Percentiles rank a stretch among this genome's conserved stretches.
These are phyloP conservation scores for Spilosoma lubricipeda DNA, from an alignment of 2,888 invertebrate genomes.

Conservation along the genomic window DNA sequence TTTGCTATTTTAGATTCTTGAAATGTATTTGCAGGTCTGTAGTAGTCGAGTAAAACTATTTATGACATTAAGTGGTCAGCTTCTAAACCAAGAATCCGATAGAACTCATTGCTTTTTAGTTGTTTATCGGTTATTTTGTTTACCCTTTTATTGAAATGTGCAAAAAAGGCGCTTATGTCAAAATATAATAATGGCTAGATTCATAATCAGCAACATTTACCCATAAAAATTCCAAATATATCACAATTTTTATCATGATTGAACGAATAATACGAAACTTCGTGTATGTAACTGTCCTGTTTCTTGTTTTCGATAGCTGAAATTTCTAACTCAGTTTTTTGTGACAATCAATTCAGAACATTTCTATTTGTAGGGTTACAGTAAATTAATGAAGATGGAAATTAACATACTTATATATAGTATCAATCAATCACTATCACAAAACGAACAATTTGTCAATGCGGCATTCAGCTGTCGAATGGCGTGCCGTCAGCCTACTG, in stretches of 20 bases:
- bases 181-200: neutral
- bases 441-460: conserved; percentile 13
- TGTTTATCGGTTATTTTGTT: too few relatives aligned
- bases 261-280: neutral
- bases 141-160: neutral
- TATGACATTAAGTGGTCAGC: neutral
- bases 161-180: neutral
- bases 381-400: neutral
- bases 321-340: neutral
- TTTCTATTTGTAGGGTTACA: neutral
- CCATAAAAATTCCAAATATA: neutral
- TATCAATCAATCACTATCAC: conserved; percentile 6
- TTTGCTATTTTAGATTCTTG: neutral
- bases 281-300: too few relatives aligned
- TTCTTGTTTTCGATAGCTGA: neutral
- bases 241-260: neutral
- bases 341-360: neutral
- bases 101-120: neutral
- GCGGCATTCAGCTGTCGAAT: neutral
- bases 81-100: neutral
- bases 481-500: conserved; percentile 1
- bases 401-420: neutral
- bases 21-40: neutral
- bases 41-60: neutral
- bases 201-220: neutral